Evolutionary conservation across 2,113 vertebrate species (phyloP), one percentile per base, ranked within the genome.

Genomic region (Cyprinodon brontotheroides): DNA sequence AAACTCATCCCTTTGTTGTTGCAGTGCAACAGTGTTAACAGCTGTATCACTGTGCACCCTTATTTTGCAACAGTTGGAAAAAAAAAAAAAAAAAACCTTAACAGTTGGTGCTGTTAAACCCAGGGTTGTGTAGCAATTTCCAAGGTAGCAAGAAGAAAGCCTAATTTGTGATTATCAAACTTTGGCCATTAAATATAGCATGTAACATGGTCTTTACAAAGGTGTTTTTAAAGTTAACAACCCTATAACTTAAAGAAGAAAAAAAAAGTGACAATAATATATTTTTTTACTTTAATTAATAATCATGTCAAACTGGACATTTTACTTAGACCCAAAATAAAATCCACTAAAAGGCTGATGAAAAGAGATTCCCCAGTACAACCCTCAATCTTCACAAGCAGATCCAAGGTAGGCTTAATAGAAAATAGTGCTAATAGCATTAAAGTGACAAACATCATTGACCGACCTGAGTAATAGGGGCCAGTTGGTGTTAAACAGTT

Each of bases 401-500:
- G 14, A 74, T 87, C 57, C 76, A 74, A 74, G 82, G 84, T 76
- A 61, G 72, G 69, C 77, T 72, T 86, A 87, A 87, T 82, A 88
- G 79, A 84, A 86, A 86, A 83, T 60, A 71, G 76, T 90, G 77
- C 86, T 86, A 89, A 92, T 93, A 82, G 65, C 86, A 88, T 91
- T 93, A 90, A 89, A 72, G 85, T 91, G 86, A 91, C 91, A 92
- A 89, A 91, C 86, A 81, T 80, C 86, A 93, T 91, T 77, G 91
- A 89, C 80, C 89, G 77, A 65, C 67, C 76, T 75, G 75, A 89
- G 91, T 87, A 87, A 88, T 89, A 60, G 83, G 70, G 87, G 85
- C 72, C 85, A 84, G 81, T 64, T 70, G 75, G 76, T 90, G 90
- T 90, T 91, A 91, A 92, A 91, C 75, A 90, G 90, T 92, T 92